A percentile compares a stretch with the other conserved stretches of the same genome.
Evolutionary conservation across 2,888 invertebrate species (phyloP).

Genomic region (Nemoura dubitans): DNA sequence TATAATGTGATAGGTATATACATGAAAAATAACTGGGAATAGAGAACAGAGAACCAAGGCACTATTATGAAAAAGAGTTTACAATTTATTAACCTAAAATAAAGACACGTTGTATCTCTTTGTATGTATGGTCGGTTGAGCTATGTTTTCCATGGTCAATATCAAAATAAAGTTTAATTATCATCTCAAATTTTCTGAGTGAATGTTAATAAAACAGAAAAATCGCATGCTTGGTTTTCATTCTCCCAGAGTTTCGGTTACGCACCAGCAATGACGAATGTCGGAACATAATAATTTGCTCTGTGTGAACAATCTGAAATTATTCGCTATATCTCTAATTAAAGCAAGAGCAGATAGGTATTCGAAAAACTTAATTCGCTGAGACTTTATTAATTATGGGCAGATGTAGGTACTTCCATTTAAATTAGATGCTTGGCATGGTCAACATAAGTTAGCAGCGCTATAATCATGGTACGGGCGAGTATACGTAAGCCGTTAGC

Average conservation of each 20-base stretch:
- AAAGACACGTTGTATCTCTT: no score
- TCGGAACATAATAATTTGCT: neutral
- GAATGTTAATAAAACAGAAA: no score
- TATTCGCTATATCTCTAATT: neutral
- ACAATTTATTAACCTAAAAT: no score
- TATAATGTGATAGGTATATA: neutral
- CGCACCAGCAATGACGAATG: neutral
- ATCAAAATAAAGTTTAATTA: no score
- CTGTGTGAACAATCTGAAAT: neutral
- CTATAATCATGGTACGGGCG: neutral
- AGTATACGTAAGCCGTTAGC: no score
- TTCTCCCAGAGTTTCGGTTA: neutral
- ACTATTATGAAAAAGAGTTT: neutral
- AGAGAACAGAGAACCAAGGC: neutral
- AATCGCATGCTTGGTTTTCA: no score
- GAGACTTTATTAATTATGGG: neutral
- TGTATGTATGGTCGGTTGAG: no score
- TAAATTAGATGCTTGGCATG: slow-evolving; percentile 18
- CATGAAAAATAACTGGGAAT: neutral
- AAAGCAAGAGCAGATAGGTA: neutral
- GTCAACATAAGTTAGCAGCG: neutral
- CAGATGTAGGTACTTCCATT: neutral
- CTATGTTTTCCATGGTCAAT: no score
- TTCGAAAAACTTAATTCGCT: neutral
- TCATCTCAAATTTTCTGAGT: no score